Percentiles rank a stretch among this genome's conserved stretches.
phyloP scores from a whole-genome alignment of 2,797 vertebrate genomes.

The Pangasius macronema region DNA sequence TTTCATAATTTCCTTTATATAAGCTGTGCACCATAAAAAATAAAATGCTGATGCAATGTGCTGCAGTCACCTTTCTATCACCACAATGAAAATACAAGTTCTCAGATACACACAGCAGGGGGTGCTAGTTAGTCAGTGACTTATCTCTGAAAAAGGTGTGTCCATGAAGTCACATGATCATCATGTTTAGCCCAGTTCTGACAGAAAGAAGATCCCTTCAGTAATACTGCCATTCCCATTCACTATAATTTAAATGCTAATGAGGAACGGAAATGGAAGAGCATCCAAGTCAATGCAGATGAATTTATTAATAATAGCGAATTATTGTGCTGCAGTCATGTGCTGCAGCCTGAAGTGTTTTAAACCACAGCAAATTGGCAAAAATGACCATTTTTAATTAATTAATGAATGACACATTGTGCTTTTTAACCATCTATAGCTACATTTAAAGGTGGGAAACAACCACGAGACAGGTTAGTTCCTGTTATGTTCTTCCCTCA shows the following conservation, averaged over 20 bases:
- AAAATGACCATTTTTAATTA: not conserved
- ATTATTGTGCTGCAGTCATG: not conserved
- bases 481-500: too few species aligned
- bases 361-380: not conserved
- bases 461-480: too few species aligned
- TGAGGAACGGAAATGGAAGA: not conserved
- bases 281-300: not conserved
- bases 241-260: not conserved
- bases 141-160: conserved; percentile 23
- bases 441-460: too few species aligned
- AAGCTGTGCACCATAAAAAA: not conserved
- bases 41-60: conserved; percentile 32
- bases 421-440: not conserved
- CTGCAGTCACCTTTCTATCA: conserved; percentile 16
- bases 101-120: conserved; percentile 60
- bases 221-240: not conserved
- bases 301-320: too few species aligned
- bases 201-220: conserved; percentile 31
- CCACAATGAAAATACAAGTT: not conserved
- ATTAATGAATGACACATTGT: not conserved
- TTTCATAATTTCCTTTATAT: not conserved
- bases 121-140: conserved; percentile 42
- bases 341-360: not conserved
- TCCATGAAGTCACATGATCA: conserved; percentile 58
- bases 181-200: conserved; percentile 54